These are phyloP conservation scores for Caenorhabditis sp. DNA, from an alignment of 2,888 invertebrate species.

Conservation along the genomic window DNA sequence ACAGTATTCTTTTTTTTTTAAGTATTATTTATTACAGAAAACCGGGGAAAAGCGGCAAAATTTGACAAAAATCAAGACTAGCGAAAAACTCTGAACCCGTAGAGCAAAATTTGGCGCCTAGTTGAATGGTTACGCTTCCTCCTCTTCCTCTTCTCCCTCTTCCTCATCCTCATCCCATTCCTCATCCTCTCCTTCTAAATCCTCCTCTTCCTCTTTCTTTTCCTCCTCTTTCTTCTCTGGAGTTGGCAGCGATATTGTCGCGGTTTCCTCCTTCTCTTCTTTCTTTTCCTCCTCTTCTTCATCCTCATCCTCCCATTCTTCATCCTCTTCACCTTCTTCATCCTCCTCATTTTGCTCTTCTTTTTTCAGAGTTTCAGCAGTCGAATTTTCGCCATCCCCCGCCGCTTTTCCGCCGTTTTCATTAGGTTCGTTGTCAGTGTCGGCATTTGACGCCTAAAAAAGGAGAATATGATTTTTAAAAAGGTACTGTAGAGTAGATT, in stretches of 20 bases:
- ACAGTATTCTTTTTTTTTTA: background rate
- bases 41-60: background rate
- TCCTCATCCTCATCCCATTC: slow-evolving; percentile 18
- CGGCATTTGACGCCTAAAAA: slow-evolving; percentile 1
- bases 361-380: slow-evolving; percentile 1
- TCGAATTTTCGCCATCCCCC: background rate
- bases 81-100: slow-evolving; percentile 1
- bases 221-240: slow-evolving; percentile 13
- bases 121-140: background rate
- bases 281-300: slow-evolving; percentile 1
- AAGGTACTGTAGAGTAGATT: too few species aligned
- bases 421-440: background rate
- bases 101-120: slow-evolving; percentile 1
- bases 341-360: slow-evolving; percentile 22
- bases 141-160: slow-evolving; percentile 13
- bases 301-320: background rate
- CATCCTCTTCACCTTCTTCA: slow-evolving; percentile 16
- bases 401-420: background rate
- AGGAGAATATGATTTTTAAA: too few species aligned
- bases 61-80: background rate
- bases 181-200: slow-evolving; percentile 21
- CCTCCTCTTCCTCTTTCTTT: slow-evolving; percentile 15
- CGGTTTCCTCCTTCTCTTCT: background rate
- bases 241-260: background rate
- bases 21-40: background rate